Conservation (phyloP, 2,888 invertebrate genomes). For the Acleris literana region DNA sequence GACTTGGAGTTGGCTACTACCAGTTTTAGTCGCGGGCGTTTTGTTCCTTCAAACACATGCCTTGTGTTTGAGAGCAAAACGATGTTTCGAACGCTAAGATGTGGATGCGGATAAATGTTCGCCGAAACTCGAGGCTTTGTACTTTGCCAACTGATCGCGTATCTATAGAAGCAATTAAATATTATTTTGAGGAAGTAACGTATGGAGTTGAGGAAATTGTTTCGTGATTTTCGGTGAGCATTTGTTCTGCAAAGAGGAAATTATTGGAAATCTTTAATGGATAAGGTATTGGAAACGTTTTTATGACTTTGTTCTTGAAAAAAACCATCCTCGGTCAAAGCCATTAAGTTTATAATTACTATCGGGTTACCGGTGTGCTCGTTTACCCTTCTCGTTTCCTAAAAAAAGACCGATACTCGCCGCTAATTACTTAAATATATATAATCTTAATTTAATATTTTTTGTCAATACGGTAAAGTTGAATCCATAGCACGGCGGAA, state of each 20-base stretch:
- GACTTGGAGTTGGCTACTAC: conserved; percentile 69
- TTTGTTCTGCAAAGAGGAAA: conserved; percentile 20
- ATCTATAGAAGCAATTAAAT: conserved; percentile 34
- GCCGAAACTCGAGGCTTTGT: conserved; percentile 53
- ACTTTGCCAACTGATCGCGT: conserved; percentile 35
- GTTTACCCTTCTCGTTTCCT: too few species aligned
- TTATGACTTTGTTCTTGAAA: too few species aligned
- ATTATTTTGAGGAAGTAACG: conserved; percentile 18
- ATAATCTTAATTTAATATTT: too few species aligned
- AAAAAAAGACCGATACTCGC: too few species aligned
- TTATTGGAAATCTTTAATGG: neutral
- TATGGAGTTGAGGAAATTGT: conserved; percentile 5
- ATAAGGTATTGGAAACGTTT: neutral
- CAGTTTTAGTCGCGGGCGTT: conserved; percentile 48
- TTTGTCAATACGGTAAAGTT: too few species aligned
- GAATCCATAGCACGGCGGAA: too few species aligned
- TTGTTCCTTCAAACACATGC: conserved; percentile 44
- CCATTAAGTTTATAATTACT: too few species aligned
- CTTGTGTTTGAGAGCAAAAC: conserved; percentile 79
- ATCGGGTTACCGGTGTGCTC: too few species aligned
- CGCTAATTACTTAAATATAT: too few species aligned
- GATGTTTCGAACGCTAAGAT: conserved; percentile 69
- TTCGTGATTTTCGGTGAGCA: conserved; percentile 10
- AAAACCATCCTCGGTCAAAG: too few species aligned
- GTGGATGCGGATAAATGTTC: conserved; percentile 61